phyloP scores from a whole-genome alignment of 2,113 vertebrate genomes.

The Protobothrops mucrosquamatus region DNA sequence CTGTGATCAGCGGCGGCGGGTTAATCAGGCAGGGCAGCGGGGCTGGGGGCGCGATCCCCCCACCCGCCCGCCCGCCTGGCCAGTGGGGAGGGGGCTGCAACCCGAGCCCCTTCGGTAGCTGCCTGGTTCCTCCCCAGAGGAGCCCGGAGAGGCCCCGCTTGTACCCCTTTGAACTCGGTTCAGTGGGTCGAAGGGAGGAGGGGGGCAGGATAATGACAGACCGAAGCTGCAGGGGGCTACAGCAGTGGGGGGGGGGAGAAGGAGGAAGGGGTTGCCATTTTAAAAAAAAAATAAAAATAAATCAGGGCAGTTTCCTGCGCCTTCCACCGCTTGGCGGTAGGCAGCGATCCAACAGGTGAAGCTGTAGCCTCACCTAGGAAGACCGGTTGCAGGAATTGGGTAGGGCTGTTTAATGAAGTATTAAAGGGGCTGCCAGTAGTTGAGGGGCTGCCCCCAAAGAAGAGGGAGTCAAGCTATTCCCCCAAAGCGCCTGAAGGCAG shows the following conservation, averaged over 20 bases:
- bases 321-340: neutral
- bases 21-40: slow-evolving; percentile 38
- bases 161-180: slow-evolving; percentile 16
- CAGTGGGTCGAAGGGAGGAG: neutral
- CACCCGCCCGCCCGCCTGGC: neutral
- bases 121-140: neutral
- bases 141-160: neutral
- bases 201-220: neutral
- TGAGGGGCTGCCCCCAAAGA: no score
- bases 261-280: neutral
- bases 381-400: no score
- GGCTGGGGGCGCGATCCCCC: neutral
- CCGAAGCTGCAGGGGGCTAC: neutral
- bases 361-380: neutral
- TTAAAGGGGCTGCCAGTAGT: no score
- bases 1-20: slow-evolving; percentile 40
- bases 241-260: neutral
- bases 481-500: no score
- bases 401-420: neutral
- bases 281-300: neutral
- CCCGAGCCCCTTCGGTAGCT: slow-evolving; percentile 2
- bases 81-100: neutral
- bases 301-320: neutral
- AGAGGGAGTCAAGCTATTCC: no score
- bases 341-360: neutral